Percentiles rank a stretch among this genome's conserved stretches.
These are phyloP conservation scores for Ageneiosus marmoratus DNA, from an alignment of 2,113 vertebrate genomes.

Conservation along the genomic window DNA sequence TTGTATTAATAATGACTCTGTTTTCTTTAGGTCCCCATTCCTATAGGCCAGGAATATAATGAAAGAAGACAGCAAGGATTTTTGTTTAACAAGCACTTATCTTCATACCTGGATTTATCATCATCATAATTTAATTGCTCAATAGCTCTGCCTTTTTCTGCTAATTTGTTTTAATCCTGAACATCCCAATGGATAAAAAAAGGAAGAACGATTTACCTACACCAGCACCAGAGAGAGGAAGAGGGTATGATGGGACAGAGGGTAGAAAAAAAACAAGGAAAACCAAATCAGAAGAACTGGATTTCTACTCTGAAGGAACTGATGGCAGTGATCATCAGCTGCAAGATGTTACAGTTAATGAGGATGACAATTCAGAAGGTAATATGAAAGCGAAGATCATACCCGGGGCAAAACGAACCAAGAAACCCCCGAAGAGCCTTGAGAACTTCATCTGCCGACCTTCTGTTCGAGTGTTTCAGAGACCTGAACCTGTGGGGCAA, in stretches of 20 bases:
- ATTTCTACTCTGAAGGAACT: conserved; percentile 56
- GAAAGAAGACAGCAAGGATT: neutral
- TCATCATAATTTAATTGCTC: neutral
- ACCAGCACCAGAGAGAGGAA: conserved; percentile 30
- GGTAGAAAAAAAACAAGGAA: conserved; percentile 42
- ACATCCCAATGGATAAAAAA: conserved; percentile 53
- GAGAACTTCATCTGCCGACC: conserved; percentile 97
- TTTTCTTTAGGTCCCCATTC: neutral
- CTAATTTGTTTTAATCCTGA: neutral
- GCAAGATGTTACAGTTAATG: conserved; percentile 83
- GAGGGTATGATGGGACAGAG: conserved; percentile 27
- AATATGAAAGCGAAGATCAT: conserved; percentile 89
- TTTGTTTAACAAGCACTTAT: conserved; percentile 2
- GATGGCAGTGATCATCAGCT: conserved; percentile 9
- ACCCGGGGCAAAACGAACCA: conserved; percentile 90
- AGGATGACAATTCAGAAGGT: conserved; percentile 86
- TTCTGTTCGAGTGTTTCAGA: conserved; percentile 90
- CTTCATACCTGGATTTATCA: neutral
- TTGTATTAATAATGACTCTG: neutral
- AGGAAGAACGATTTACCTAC: conserved; percentile 28
- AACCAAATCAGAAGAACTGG: conserved; percentile 63
- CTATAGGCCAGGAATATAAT: conserved; percentile 15
- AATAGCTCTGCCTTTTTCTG: neutral
- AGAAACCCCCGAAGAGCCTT: conserved; percentile 96
- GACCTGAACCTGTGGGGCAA: conserved; percentile 61